Conservation (phyloP, 1,140 invertebrate genomes). For the Platyscapa corneri region DNA sequence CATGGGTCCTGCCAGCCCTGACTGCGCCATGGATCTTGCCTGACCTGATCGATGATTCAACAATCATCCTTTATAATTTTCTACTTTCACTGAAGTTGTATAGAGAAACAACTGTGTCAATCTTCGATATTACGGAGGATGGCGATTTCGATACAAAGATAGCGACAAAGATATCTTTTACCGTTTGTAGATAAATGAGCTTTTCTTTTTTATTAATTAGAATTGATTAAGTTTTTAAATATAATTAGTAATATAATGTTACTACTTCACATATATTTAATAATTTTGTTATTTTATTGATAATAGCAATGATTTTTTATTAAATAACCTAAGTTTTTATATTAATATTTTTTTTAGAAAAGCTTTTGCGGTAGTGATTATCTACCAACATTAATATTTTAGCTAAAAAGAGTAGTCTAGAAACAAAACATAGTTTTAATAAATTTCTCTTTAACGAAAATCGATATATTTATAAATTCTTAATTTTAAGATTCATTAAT, state of each 20-base stretch:
- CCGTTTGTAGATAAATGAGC: background rate
- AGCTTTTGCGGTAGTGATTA: too few relatives aligned
- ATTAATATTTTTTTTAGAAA: too few relatives aligned
- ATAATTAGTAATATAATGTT: background rate
- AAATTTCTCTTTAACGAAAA: too few relatives aligned
- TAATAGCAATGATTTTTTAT: too few relatives aligned
- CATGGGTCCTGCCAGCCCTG: constrained; percentile 39
- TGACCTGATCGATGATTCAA: constrained; percentile 10
- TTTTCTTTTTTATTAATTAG: background rate
- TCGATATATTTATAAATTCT: too few relatives aligned
- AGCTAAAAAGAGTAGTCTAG: too few relatives aligned
- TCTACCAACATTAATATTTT: too few relatives aligned
- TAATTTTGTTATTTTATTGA: too few relatives aligned
- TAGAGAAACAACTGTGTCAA: background rate
- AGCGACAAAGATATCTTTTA: background rate
- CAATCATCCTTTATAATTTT: constrained; percentile 16
- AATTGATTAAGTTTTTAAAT: background rate
- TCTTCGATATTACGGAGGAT: constrained; percentile 43
- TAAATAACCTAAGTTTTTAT: too few relatives aligned
- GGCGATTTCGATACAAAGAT: constrained; percentile 51
- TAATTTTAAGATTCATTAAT: too few relatives aligned
- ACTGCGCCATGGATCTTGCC: constrained; percentile 25
- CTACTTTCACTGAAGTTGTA: background rate
- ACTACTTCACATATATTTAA: background rate
- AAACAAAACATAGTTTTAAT: too few relatives aligned